Evolutionary conservation across 2,797 vertebrate genomes (phyloP).

Genomic region (Crax fasciolata): DNA sequence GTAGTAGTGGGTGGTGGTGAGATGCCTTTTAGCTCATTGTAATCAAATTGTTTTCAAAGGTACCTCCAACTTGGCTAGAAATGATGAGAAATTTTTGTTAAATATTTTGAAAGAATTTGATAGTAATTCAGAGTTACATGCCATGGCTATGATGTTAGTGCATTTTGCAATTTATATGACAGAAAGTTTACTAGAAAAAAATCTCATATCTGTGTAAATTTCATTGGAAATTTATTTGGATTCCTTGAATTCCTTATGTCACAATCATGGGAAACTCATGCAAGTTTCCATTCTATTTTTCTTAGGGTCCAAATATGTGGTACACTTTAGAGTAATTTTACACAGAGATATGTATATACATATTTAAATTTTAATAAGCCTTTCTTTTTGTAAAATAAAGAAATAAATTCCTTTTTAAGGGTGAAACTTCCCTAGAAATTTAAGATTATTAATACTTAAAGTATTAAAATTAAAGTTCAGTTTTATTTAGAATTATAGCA

Average conservation of each 20-base stretch:
- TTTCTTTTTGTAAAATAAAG: background rate
- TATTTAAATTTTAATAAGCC: background rate
- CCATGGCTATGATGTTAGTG: constrained; percentile 42
- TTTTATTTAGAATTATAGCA: background rate
- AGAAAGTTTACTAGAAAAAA: background rate
- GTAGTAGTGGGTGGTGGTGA: constrained; percentile 78
- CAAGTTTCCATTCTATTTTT: background rate
- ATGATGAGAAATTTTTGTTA: constrained; percentile 55
- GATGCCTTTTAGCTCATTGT: constrained; percentile 70
- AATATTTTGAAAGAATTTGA: constrained; percentile 48
- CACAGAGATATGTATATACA: background rate
- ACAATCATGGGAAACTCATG: background rate
- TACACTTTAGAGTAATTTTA: background rate
- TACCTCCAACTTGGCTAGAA: constrained; percentile 66
- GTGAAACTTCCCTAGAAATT: background rate
- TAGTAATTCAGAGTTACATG: constrained; percentile 58
- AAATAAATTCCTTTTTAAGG: background rate
- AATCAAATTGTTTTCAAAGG: constrained; percentile 66
- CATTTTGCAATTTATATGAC: constrained; percentile 33
- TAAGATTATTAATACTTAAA: background rate
- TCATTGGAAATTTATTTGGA: background rate
- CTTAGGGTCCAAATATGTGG: background rate
- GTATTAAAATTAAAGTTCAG: background rate
- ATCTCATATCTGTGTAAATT: background rate
- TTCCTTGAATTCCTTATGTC: background rate